These are phyloP conservation scores for Oostethus manadensis DNA, from an alignment of 2,113 vertebrate species.

Conservation along the genomic window DNA sequence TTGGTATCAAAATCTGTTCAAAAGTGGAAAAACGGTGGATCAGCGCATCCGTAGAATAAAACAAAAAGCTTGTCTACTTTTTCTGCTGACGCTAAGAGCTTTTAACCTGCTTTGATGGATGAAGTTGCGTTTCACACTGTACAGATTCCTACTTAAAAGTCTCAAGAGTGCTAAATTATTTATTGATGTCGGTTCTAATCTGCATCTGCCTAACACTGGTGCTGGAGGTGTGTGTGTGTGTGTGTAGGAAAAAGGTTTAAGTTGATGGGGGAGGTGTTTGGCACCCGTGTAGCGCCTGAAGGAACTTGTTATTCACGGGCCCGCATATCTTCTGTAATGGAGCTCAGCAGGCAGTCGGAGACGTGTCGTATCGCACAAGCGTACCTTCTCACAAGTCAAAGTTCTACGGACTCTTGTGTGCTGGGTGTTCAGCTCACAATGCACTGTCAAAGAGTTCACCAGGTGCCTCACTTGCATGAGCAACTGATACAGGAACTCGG, in stretches of 20 bases:
- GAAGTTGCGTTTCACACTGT: conserved; percentile 77
- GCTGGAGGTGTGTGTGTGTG: conserved; percentile 25
- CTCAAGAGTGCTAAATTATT: conserved; percentile 89
- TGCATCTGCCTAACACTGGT: conserved; percentile 74
- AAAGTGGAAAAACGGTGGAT: too few relatives aligned
- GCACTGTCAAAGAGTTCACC: too few relatives aligned
- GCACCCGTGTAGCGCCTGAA: conserved; percentile 74
- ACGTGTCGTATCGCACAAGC: conserved; percentile 50
- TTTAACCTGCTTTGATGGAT: conserved; percentile 71
- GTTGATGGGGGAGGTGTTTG: conserved; percentile 12
- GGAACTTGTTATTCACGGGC: conserved; percentile 84
- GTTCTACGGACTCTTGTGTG: too few relatives aligned
- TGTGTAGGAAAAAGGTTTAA: conserved; percentile 19
- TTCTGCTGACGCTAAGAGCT: conserved; percentile 69
- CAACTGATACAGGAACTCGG: too few relatives aligned
- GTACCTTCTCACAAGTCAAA: conserved; percentile 13
- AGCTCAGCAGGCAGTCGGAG: conserved; percentile 68
- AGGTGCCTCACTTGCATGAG: too few relatives aligned
- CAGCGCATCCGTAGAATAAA: too few relatives aligned
- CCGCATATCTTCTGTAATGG: conserved; percentile 72
- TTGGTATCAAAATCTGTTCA: too few relatives aligned
- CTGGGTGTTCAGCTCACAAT: not conserved
- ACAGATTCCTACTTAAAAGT: conserved; percentile 94
- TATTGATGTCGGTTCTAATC: conserved; percentile 94
- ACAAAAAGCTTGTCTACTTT: conserved; percentile 34